phyloP scores from a whole-genome alignment of 2,888 invertebrate species.

The Philereme transversata region DNA sequence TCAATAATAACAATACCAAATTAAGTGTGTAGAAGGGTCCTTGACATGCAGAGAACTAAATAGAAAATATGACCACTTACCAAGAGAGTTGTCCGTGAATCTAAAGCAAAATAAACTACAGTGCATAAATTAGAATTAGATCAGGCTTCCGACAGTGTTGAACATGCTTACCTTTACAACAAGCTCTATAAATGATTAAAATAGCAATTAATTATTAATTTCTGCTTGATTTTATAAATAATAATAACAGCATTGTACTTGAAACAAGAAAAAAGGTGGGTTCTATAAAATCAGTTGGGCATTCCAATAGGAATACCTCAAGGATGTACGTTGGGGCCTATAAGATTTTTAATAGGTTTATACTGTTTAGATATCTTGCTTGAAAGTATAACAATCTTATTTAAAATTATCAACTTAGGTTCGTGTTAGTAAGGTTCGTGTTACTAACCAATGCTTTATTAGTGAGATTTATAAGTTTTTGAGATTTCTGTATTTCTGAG shows the following conservation, averaged over 20 bases:
- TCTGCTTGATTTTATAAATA: background rate
- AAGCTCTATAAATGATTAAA: conserved; percentile 33
- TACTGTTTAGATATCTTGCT: too few species aligned
- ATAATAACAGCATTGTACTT: background rate
- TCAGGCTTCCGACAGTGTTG: conserved; percentile 48
- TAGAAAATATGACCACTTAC: conserved; percentile 53
- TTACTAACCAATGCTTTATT: too few species aligned
- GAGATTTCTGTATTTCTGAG: background rate
- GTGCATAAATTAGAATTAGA: conserved; percentile 45
- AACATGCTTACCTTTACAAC: conserved; percentile 61
- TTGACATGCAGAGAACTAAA: conserved; percentile 29
- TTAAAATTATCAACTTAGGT: too few species aligned
- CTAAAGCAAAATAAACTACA: conserved; percentile 56
- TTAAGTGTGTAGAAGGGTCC: background rate
- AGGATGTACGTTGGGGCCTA: conserved; percentile 6
- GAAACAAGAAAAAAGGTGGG: background rate
- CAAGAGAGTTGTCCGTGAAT: conserved; percentile 52
- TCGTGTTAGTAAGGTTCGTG: too few species aligned
- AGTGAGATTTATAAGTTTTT: too few species aligned
- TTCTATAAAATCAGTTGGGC: background rate
- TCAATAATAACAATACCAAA: background rate
- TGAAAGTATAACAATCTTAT: too few species aligned
- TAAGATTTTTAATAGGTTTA: background rate
- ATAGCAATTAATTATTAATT: conserved; percentile 14
- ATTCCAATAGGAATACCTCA: background rate